phyloP scores from a whole-genome alignment of 2,113 vertebrate species.

The Trematomus loennbergii region DNA sequence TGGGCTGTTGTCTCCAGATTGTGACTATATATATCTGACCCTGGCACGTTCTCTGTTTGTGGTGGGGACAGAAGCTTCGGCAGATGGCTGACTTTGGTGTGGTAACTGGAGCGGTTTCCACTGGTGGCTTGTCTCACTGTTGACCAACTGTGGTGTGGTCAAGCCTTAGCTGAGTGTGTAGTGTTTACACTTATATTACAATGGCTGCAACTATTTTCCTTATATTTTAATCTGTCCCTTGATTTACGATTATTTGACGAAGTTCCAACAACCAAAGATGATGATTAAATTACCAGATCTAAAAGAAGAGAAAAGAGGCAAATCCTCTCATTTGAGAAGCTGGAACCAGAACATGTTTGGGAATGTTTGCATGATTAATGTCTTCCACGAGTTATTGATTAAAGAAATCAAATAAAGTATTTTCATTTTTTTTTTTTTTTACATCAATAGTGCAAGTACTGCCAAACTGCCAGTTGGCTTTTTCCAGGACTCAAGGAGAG shows the following conservation, averaged over 20 bases:
- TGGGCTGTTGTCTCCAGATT: constrained; percentile 57
- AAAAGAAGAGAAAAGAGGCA: too few species aligned
- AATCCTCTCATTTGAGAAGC: too few species aligned
- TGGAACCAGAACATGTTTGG: too few species aligned
- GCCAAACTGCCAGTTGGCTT: neutral
- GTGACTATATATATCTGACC: constrained; percentile 71
- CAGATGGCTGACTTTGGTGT: constrained; percentile 75
- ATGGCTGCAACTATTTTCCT: neutral
- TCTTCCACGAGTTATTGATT: too few species aligned
- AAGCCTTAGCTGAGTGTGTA: constrained; percentile 14
- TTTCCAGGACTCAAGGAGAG: neutral
- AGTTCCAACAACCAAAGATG: too few species aligned
- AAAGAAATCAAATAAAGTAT: too few species aligned
- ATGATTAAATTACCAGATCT: too few species aligned
- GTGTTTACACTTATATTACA: constrained; percentile 14
- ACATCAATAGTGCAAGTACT: too few species aligned
- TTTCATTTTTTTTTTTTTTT: too few species aligned
- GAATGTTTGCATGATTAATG: too few species aligned
- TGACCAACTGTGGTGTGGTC: constrained; percentile 32
- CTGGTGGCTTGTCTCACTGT: constrained; percentile 48
- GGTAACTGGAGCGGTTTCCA: constrained; percentile 47
- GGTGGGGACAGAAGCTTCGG: constrained; percentile 47
- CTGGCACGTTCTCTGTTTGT: constrained; percentile 52
- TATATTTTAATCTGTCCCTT: neutral
- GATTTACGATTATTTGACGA: too few species aligned